Evolutionary conservation across 2,113 vertebrate species (phyloP).

Genomic region (Grus americana): DNA sequence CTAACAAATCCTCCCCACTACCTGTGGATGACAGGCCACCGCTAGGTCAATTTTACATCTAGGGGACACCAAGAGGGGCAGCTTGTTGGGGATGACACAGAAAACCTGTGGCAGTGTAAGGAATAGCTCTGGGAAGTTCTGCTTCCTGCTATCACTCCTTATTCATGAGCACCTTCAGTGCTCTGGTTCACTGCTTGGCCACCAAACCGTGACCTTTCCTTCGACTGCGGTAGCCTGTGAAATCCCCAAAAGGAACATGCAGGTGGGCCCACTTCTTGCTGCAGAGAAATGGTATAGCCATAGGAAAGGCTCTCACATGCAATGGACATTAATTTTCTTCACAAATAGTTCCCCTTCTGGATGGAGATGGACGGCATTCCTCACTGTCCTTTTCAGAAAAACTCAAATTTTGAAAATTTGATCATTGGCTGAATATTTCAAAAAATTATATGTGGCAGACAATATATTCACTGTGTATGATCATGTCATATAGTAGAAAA

Average conservation of each 20-base stretch:
- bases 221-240: neutral
- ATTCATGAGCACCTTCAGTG: neutral
- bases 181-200: neutral
- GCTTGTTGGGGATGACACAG: neutral
- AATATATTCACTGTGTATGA: neutral
- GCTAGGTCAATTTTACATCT: neutral
- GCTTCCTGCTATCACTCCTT: neutral
- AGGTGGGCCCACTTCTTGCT: neutral
- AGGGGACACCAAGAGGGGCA: neutral
- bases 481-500: neutral
- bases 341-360: neutral
- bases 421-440: neutral
- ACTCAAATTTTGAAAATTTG: neutral
- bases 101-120: neutral
- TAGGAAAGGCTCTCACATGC: neutral
- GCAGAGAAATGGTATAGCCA: neutral
- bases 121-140: neutral
- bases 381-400: neutral
- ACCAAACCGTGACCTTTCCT: neutral
- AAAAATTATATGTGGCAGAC: neutral
- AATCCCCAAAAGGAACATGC: neutral
- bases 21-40: neutral
- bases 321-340: neutral
- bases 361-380: neutral
- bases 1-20: neutral